A percentile compares a stretch with the other conserved stretches of the same genome.
phyloP scores from a whole-genome alignment of 2,113 vertebrate genomes.

The Lathamus discolor region DNA sequence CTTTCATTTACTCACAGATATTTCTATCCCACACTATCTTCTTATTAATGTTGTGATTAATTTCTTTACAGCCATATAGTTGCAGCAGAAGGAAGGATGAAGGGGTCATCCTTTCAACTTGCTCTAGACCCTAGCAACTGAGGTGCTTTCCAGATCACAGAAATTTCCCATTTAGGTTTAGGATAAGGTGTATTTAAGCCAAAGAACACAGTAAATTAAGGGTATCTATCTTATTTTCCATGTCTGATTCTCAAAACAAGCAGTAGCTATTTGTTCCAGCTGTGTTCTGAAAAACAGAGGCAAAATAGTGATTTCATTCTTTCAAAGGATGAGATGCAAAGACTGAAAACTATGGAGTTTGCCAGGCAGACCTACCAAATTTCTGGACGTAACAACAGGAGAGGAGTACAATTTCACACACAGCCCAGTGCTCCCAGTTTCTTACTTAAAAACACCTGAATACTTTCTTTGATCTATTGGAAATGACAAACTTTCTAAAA shows the following conservation, averaged over 20 bases:
- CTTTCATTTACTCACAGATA: not conserved
- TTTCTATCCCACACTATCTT: not conserved
- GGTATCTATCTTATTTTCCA: not conserved
- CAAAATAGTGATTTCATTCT: not conserved
- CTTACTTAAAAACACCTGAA: not conserved
- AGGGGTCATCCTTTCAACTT: not conserved
- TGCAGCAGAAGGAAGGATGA: not conserved
- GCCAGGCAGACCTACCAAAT: not conserved
- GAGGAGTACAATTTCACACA: not conserved
- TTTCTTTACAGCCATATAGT: not conserved
- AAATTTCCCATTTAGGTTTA: not conserved
- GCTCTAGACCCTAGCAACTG: not conserved
- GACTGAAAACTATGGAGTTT: not conserved
- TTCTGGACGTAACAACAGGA: not conserved
- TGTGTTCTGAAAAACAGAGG: not conserved
- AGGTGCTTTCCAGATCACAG: not conserved
- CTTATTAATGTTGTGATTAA: not conserved
- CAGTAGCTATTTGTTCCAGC: not conserved
- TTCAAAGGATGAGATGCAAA: not conserved
- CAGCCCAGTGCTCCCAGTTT: not conserved
- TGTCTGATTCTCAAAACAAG: not conserved
- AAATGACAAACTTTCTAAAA: not conserved
- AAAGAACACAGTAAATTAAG: not conserved
- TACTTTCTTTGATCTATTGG: not conserved
- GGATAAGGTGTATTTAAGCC: not conserved